A percentile compares a stretch with the other conserved stretches of the same genome.
phyloP scores from a whole-genome alignment of 2,113 vertebrate genomes.

The Penelope pileata region DNA sequence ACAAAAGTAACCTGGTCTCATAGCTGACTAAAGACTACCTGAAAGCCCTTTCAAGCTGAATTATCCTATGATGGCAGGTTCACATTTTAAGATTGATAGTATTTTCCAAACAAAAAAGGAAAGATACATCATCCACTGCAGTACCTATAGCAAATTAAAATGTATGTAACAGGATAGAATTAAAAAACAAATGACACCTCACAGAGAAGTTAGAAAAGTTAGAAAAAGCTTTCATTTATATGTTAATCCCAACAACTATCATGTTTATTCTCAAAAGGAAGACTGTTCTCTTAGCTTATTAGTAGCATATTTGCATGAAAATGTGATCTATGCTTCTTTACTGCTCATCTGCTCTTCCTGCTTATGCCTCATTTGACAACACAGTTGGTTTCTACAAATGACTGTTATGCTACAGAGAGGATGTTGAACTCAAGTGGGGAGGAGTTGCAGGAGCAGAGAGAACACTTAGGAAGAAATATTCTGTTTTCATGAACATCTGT shows the following conservation, averaged over 20 bases:
- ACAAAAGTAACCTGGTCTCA: background rate
- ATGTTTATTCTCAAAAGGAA: background rate
- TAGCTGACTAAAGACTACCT: background rate
- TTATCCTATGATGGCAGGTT: background rate
- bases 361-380: constrained; percentile 5
- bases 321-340: constrained; percentile 23
- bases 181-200: background rate
- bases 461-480: constrained; percentile 23
- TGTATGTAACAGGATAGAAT: background rate
- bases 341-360: background rate
- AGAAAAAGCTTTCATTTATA: constrained; percentile 21
- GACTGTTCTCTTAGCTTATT: background rate
- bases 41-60: background rate
- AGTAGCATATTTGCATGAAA: constrained; percentile 50
- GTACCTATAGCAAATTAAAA: background rate
- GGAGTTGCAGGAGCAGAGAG: constrained; percentile 11
- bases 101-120: background rate
- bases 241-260: background rate
- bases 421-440: constrained; percentile 2
- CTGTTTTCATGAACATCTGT: background rate
- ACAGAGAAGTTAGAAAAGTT: constrained; percentile 16
- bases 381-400: constrained; percentile 13
- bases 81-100: background rate
- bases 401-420: background rate
- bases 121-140: background rate